Evolutionary conservation across 2,113 vertebrate species (phyloP).

Genomic region (Copsychus sechellarum): DNA sequence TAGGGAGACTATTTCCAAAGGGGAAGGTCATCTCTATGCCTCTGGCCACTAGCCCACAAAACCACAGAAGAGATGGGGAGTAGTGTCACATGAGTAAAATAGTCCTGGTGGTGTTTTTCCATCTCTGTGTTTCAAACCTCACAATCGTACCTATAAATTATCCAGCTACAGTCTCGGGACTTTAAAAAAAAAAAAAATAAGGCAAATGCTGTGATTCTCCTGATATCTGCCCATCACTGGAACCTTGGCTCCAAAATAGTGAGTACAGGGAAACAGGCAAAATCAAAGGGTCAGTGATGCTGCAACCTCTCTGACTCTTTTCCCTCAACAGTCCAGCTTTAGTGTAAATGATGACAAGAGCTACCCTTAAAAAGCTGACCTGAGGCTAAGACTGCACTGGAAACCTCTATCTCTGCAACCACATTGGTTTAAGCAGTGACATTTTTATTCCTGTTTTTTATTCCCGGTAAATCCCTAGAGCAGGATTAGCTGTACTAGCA

Average conservation of each 20-base stretch:
- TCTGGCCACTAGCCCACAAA: background rate
- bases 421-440: constrained; percentile 41
- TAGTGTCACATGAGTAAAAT: background rate
- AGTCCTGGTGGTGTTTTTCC: background rate
- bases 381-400: constrained; percentile 17
- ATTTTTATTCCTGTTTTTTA: constrained; percentile 60
- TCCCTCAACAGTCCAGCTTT: background rate
- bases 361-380: constrained; percentile 39
- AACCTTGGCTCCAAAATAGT: background rate
- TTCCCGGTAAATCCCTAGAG: constrained; percentile 47
- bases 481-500: constrained; percentile 53
- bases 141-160: background rate
- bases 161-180: background rate
- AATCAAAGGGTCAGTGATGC: constrained; percentile 1
- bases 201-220: background rate
- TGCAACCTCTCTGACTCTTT: background rate
- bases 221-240: background rate
- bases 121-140: background rate
- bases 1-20: background rate
- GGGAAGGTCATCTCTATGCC: background rate
- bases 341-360: constrained; percentile 39
- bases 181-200: background rate
- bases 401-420: constrained; percentile 13
- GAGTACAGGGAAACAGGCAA: background rate
- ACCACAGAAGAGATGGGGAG: background rate